Evolutionary conservation across 1,140 invertebrate genomes (phyloP).

Genomic region (Bombyx mori): ASM3026992v2 NC_085115.1:6545001-6545500

Average conservation of each 20-base stretch:
- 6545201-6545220: not conserved
- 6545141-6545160: too few species aligned
- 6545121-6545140: too few species aligned
- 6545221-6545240: conserved; percentile 75
- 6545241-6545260: conserved; percentile 94
- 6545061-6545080: too few species aligned
- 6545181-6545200: too few species aligned
- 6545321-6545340: conserved; percentile 79
- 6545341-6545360: conserved; percentile 69
- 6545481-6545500: too few species aligned
- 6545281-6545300: conserved; percentile 73
- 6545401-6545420: conserved; percentile 56
- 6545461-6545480: too few species aligned
- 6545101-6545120: too few species aligned
- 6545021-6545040: too few species aligned
- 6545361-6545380: conserved; percentile 73
- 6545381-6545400: conserved; percentile 67
- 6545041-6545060: too few species aligned
- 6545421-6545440: not conserved
- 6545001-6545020: too few species aligned
- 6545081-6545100: too few species aligned
- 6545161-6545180: too few species aligned
- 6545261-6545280: conserved; percentile 81
- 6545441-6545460: not conserved
- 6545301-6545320: conserved; percentile 72